Base-by-base conservation (phyloP, 2,797 vertebrate genomes). In the Thalassophryne amazonica region DNA sequence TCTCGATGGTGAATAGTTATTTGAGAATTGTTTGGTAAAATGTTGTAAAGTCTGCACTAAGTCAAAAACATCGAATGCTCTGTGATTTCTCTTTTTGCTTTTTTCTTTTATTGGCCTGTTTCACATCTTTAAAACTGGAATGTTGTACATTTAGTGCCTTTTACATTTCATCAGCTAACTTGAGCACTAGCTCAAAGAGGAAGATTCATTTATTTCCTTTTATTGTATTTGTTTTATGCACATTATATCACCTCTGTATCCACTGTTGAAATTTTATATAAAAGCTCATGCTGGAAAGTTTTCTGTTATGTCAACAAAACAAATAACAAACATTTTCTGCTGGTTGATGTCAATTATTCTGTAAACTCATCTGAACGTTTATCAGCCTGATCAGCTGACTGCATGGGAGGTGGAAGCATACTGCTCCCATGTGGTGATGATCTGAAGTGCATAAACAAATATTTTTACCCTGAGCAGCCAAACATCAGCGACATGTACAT, bases 111-210 rank as follows among this genome's bases (percentile, higher is more conserved):
- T 62, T 63, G 74, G 68, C 69, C 76, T 65, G 52, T 84, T 74
- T 54, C 47, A 69, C 59, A 58, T 76, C 80, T 73, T 80, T 73
- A 86, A 82, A 92, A 92, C 91, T 91, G 90, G 90, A 92, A 90
- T 87, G 78, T 86, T 85, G 86, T 87, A 86, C 84, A 86, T 88
- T 86, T 85, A 89, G 90, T 92, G 91, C 90, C 90, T 92, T 91
- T 88, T 86, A 78, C 85, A 90, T 90, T 91, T 90, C 78, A 85
- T 86, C 78, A 79, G 85, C 86, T 87, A 84, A 90, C 84, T 86
- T 83, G 54, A 83, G 86, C 81, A 76, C 80, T 74, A 81, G 81
- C 82, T 87, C 59, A 45, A 62, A 77, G 69, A 72, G 74, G 66
- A 82, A 83, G 75, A 86, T 75, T 82, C 78, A 71, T 86, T 84